Conservation (phyloP, 1,140 invertebrate species). For the Drosophila neocordata region DNA sequence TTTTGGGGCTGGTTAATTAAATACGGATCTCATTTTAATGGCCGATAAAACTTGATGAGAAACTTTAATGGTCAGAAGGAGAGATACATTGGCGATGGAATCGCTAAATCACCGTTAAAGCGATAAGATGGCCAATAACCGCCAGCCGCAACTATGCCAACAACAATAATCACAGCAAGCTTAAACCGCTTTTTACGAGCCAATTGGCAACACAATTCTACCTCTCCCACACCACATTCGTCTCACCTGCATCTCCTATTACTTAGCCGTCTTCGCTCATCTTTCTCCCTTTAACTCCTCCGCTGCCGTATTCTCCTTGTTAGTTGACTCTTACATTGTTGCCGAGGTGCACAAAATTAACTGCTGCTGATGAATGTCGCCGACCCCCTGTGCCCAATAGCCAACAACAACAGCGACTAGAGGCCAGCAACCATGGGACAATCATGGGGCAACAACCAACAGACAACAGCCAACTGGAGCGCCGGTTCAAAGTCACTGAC, state of each 20-base stretch:
- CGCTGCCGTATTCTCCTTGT: neutral
- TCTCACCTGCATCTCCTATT: too few relatives aligned
- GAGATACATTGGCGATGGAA: slow-evolving; percentile 23
- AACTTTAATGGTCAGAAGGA: slow-evolving; percentile 63
- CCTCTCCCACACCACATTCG: too few relatives aligned
- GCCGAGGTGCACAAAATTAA: slow-evolving; percentile 77
- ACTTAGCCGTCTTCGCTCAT: neutral
- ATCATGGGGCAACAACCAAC: slow-evolving; percentile 13
- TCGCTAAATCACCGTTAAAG: slow-evolving; percentile 78
- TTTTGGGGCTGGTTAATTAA: slow-evolving; percentile 80
- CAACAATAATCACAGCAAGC: slow-evolving; percentile 32
- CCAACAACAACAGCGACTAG: slow-evolving; percentile 1
- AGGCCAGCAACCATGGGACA: neutral
- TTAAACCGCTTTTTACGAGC: slow-evolving; percentile 71
- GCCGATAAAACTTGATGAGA: slow-evolving; percentile 82
- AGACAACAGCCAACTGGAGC: slow-evolving; percentile 36
- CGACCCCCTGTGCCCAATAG: slow-evolving; percentile 24
- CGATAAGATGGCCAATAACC: slow-evolving; percentile 64
- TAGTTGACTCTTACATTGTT: slow-evolving; percentile 63
- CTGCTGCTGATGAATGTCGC: slow-evolving; percentile 78
- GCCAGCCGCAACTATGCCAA: slow-evolving; percentile 16
- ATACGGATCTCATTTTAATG: slow-evolving; percentile 81
- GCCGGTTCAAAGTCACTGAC: slow-evolving; percentile 78
- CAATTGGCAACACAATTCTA: slow-evolving; percentile 69
- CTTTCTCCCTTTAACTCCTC: neutral